phyloP scores from a whole-genome alignment of 2,113 vertebrate genomes.

The Aldabrachelys gigantea region DNA sequence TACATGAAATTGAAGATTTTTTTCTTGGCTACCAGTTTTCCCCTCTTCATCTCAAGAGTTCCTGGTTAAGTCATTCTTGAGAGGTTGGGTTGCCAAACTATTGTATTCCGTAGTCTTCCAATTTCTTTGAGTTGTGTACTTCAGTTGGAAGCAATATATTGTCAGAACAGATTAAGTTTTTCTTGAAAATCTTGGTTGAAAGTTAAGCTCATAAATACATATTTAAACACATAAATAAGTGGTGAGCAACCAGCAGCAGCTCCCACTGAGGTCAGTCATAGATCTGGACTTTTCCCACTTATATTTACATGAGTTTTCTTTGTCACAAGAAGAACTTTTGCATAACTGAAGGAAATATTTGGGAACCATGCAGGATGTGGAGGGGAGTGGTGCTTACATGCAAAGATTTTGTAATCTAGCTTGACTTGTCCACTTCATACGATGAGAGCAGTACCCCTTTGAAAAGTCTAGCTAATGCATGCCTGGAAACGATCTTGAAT shows the following conservation, averaged over 20 bases:
- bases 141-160: background rate
- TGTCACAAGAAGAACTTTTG: background rate
- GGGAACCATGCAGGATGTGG: background rate
- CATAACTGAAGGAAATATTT: background rate
- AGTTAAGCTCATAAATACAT: background rate
- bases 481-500: background rate
- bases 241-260: fast-evolving
- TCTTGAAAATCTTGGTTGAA: background rate
- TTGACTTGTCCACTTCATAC: background rate
- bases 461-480: background rate
- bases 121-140: background rate
- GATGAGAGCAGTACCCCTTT: background rate
- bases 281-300: background rate
- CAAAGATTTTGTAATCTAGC: background rate
- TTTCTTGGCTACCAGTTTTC: background rate
- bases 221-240: background rate
- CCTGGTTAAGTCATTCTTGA: background rate
- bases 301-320: background rate
- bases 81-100: background rate
- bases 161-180: background rate
- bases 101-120: background rate
- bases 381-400: background rate
- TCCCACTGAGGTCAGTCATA: background rate
- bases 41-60: fast-evolving
- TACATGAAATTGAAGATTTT: background rate